These are phyloP conservation scores for Pseudotriccus pelzelni DNA, from an alignment of 2,797 vertebrate species.

Conservation along the genomic window DNA sequence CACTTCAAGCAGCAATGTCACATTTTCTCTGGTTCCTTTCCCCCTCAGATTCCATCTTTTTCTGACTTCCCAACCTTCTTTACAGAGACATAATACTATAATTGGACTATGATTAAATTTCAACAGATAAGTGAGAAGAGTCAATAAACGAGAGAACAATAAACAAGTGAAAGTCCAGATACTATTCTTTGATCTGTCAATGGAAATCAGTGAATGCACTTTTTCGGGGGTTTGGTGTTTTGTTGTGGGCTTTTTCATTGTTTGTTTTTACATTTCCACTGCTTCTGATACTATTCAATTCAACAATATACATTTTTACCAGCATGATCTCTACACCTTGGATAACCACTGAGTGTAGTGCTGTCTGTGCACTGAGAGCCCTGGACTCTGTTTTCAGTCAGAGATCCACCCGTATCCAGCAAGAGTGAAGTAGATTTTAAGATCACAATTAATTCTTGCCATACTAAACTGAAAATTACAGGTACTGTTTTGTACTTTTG, in stretches of 20 bases:
- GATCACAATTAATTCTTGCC: not conserved
- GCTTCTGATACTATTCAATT: not conserved
- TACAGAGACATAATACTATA: not conserved
- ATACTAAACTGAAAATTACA: not conserved
- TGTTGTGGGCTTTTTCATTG: not conserved
- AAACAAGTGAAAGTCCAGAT: not conserved
- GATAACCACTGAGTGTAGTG: not conserved
- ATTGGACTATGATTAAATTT: not conserved
- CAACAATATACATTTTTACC: not conserved
- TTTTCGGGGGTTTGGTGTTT: not conserved
- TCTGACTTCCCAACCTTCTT: not conserved
- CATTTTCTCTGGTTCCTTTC: not conserved
- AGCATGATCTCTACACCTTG: not conserved
- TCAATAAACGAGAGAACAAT: not conserved
- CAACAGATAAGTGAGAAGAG: not conserved
- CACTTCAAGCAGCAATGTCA: not conserved
- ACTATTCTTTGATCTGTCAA: not conserved
- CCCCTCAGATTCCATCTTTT: not conserved
- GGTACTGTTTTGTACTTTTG: not conserved
- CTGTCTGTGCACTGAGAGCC: not conserved
- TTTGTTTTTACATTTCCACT: not conserved
- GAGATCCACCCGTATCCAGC: not conserved
- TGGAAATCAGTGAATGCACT: not conserved
- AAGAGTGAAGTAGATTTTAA: not conserved
- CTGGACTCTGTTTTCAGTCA: not conserved